These are phyloP conservation scores for Alentia gelatinosa DNA, from an alignment of 2,888 invertebrate species.

Conservation along the genomic window DNA sequence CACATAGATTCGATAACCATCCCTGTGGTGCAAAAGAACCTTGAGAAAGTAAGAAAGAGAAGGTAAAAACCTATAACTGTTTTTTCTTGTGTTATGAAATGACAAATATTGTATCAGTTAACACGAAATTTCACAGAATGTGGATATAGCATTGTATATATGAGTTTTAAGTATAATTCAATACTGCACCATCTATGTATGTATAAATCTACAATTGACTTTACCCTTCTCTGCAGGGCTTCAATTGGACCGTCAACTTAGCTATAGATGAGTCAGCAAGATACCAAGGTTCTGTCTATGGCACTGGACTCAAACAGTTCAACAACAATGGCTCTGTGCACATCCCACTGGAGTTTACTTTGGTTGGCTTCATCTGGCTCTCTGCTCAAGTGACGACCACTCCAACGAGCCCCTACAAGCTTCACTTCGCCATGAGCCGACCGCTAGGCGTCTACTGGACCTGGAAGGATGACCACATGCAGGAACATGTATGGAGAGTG, in stretches of 20 bases:
- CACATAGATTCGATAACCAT: no score
- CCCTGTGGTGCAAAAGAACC: no score
- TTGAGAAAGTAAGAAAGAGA: no score
- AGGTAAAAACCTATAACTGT: no score
- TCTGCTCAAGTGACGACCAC: not conserved
- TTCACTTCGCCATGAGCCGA: not conserved
- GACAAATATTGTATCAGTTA: no score
- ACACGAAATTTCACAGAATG: no score
- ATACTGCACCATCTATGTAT: no score
- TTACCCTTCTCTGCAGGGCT: not conserved
- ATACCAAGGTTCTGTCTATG: not conserved
- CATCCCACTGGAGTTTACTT: not conserved
- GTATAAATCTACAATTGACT: no score
- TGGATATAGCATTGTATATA: no score
- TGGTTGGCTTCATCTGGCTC: not conserved
- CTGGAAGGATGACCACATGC: not conserved
- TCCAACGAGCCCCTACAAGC: not conserved
- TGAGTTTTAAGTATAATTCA: no score
- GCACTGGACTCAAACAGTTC: not conserved
- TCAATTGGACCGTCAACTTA: not conserved
- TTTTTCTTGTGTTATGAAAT: no score
- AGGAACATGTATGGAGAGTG: not conserved
- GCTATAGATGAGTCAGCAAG: not conserved
- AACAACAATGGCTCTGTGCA: not conserved
- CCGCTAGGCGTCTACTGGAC: not conserved